These are phyloP conservation scores for Platysternon megacephalum DNA, from an alignment of 2,113 vertebrate genomes.

Conservation along the genomic window DNA sequence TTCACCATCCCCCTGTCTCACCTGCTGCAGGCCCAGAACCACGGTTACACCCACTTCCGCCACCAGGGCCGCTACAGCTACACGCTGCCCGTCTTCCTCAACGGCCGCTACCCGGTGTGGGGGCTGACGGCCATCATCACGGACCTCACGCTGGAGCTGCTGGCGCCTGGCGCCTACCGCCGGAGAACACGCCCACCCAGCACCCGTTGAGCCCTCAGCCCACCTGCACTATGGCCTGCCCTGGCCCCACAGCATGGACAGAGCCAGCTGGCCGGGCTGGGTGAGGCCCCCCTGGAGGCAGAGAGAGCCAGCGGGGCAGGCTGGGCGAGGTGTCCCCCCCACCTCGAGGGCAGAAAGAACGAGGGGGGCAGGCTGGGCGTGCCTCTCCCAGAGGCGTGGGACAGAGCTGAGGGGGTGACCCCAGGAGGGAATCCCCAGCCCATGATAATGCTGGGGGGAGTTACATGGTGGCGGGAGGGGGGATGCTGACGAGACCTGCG, in stretches of 20 bases:
- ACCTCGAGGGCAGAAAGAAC: background rate
- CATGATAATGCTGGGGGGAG: background rate
- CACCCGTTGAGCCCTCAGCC: background rate
- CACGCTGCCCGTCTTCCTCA: slow-evolving; percentile 90
- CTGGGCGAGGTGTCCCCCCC: background rate
- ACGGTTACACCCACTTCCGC: slow-evolving; percentile 92
- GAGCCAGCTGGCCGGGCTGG: background rate
- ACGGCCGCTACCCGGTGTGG: slow-evolving; percentile 89
- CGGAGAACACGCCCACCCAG: background rate
- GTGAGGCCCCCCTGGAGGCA: background rate
- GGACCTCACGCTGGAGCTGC: slow-evolving; percentile 83
- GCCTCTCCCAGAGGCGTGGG: background rate
- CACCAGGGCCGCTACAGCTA: slow-evolving; percentile 77
- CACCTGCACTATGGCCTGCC: rapidly evolving
- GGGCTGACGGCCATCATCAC: slow-evolving; percentile 89
- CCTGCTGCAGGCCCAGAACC: slow-evolving; percentile 82
- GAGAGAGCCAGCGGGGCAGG: background rate
- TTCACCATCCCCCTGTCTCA: slow-evolving; percentile 88
- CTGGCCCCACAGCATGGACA: background rate
- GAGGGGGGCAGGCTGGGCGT: background rate
- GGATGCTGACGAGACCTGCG: background rate
- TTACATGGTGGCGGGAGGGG: background rate
- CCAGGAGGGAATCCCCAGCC: background rate
- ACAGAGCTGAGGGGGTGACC: background rate
- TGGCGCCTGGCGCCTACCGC: slow-evolving; percentile 59